A percentile compares a stretch with the other conserved stretches of the same genome.
Conservation (phyloP, 1,140 invertebrate species). For the Drosophila sproati region DNA sequence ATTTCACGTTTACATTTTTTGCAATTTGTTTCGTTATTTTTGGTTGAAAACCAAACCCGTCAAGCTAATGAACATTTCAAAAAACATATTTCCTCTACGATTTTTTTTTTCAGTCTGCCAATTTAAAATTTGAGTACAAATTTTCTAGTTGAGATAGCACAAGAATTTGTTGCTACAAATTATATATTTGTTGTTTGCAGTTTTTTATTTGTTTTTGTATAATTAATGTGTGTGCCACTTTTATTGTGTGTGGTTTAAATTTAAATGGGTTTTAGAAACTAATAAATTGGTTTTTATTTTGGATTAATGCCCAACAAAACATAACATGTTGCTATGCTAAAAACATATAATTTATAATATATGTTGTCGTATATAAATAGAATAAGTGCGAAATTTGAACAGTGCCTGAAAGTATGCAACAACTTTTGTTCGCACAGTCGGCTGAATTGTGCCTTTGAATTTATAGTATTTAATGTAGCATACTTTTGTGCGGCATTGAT, state of each 20-base stretch:
- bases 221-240: slow-evolving; percentile 81
- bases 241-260: slow-evolving; percentile 37
- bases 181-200: slow-evolving; percentile 7
- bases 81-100: slow-evolving; percentile 4
- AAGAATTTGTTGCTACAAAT: slow-evolving; percentile 61
- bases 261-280: slow-evolving; percentile 63
- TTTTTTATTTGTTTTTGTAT: slow-evolving; percentile 27
- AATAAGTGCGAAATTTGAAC: background rate
- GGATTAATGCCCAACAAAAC: slow-evolving; percentile 11
- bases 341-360: background rate
- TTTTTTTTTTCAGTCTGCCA: slow-evolving; percentile 37
- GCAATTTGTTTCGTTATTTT: slow-evolving; percentile 44
- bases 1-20: slow-evolving; percentile 60
- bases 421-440: background rate
- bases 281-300: slow-evolving; percentile 62
- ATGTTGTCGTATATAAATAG: no score
- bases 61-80: slow-evolving; percentile 73
- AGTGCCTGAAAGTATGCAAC: slow-evolving; percentile 12
- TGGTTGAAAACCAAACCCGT: slow-evolving; percentile 42
- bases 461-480: background rate
- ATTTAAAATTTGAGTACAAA: slow-evolving; percentile 57
- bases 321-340: slow-evolving; percentile 21
- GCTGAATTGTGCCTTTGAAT: background rate
- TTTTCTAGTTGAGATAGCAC: slow-evolving; percentile 75
- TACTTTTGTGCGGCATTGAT: background rate